A percentile compares a stretch with the other conserved stretches of the same genome.
phyloP scores from a whole-genome alignment of 2,797 vertebrate genomes.

The Parauchenoglanis ngamensis region DNA sequence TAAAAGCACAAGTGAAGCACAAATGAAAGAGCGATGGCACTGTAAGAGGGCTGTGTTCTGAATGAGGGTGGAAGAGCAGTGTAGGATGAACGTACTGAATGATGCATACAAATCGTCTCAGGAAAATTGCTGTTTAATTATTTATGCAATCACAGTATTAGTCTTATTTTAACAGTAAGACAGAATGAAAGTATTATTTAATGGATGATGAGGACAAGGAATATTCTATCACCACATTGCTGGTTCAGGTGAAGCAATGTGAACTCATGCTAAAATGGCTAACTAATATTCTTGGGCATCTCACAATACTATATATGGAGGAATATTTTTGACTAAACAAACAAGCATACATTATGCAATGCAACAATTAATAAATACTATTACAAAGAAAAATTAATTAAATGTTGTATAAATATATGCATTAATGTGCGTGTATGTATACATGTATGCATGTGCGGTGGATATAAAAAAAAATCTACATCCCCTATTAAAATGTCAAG shows the following conservation, averaged over 20 bases:
- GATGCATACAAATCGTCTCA: not conserved
- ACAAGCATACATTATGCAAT: not conserved
- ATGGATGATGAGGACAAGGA: not conserved
- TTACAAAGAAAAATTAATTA: too few relatives aligned
- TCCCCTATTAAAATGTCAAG: too few relatives aligned
- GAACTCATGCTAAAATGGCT: not conserved
- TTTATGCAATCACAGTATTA: not conserved
- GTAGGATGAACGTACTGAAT: not conserved
- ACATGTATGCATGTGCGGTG: too few relatives aligned
- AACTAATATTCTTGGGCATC: not conserved
- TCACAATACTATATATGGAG: not conserved
- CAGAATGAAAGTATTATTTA: conserved; percentile 1
- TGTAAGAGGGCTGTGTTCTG: not conserved
- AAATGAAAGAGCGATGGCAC: not conserved
- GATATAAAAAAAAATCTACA: too few relatives aligned
- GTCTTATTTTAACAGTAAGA: not conserved
- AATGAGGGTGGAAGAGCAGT: not conserved
- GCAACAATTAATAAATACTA: not conserved
- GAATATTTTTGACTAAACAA: not conserved
- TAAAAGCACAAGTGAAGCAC: not conserved
- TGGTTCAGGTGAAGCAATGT: not conserved
- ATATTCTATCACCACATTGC: not conserved
- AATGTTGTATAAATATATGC: too few relatives aligned
- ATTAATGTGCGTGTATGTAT: too few relatives aligned
- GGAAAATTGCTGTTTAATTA: not conserved